Evolutionary conservation across 2,888 invertebrate species (phyloP).

Genomic region (Globia sparganii): DNA sequence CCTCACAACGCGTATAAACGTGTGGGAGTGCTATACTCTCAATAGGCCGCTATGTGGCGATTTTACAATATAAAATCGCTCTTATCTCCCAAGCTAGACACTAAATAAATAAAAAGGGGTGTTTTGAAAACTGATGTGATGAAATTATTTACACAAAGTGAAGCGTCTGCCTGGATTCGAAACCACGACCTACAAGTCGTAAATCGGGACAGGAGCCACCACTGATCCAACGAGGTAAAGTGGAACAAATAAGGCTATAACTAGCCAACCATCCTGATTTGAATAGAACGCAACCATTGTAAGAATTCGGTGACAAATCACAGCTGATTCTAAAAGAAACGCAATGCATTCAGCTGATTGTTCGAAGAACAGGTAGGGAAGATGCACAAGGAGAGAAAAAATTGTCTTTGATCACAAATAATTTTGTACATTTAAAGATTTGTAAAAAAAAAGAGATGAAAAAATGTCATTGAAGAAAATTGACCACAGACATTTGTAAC

Average conservation of each 20-base stretch:
- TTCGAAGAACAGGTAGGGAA: constrained; percentile 21
- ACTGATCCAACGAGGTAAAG: too few species aligned
- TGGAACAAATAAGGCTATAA: background rate
- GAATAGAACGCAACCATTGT: background rate
- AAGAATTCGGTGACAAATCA: constrained; percentile 10
- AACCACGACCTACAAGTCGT: too few species aligned
- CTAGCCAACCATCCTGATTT: background rate
- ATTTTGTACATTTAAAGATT: background rate
- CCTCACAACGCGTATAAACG: too few species aligned
- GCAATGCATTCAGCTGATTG: constrained; percentile 24
- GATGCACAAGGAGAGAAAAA: constrained; percentile 11
- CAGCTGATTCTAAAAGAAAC: constrained; percentile 23
- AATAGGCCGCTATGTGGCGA: too few species aligned
- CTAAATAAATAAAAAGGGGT: too few species aligned
- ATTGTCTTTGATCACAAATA: background rate
- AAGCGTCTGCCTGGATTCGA: too few species aligned
- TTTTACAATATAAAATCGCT: too few species aligned
- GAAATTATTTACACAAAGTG: too few species aligned
- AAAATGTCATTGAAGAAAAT: background rate
- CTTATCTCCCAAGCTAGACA: too few species aligned
- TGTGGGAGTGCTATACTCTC: too few species aligned
- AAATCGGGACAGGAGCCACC: too few species aligned
- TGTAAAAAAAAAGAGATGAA: background rate
- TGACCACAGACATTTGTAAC: background rate
- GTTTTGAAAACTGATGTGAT: too few species aligned